Base-by-base conservation (phyloP, 2,113 vertebrate genomes). In the Phaethon lepturus region DNA sequence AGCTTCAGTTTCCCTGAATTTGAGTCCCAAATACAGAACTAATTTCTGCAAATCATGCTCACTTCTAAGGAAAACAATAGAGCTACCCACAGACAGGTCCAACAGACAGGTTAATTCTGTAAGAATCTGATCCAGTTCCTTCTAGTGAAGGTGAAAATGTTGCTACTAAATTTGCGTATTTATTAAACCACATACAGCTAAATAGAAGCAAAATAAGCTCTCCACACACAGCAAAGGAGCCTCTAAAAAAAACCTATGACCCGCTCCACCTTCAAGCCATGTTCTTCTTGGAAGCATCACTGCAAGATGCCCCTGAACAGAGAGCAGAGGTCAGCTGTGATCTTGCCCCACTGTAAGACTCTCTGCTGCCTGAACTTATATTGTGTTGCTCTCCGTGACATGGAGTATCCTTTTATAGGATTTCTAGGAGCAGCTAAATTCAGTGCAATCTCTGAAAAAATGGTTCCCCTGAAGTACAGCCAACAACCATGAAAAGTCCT, bases 351-450 rank as follows among this genome's bases (percentile, higher is more conserved):
- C 23, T 28, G 2, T 29, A 74, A 66, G 40, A 44, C 14, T 71
- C 42, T 15, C 19, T 62, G 22, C 40, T 82, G 19, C 42, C 64
- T 71, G 38, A 68, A 85, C 17, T 74, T 11, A 0, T 0, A 0
- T 10, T 49, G 6, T 23, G 83, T 83, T 77, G 14, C 8, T 86
- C 45, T 66, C 63, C 33, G 13, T 38, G 25, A 15, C 5, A 2
- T 12, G 7, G 7, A 71, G 5, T 28, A 25, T 23, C 35, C 35
- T 77, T 40, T 66, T 31, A 68, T 2, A 52, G 9, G 29, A 42
- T 76, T 82, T 78, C 33, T 75, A 3, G 9, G 18, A 68, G 45
- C 38, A 68, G 33, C 17, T 50, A 40, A 88, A 64, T 76, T 69
- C 78, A 76, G 24, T 10, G 33, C 16, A 24, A 38, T 11, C 17